Evolutionary conservation across 1,140 invertebrate genomes (phyloP), one percentile per base, ranked within the genome.

Genomic region (Microplitis mediator): DNA sequence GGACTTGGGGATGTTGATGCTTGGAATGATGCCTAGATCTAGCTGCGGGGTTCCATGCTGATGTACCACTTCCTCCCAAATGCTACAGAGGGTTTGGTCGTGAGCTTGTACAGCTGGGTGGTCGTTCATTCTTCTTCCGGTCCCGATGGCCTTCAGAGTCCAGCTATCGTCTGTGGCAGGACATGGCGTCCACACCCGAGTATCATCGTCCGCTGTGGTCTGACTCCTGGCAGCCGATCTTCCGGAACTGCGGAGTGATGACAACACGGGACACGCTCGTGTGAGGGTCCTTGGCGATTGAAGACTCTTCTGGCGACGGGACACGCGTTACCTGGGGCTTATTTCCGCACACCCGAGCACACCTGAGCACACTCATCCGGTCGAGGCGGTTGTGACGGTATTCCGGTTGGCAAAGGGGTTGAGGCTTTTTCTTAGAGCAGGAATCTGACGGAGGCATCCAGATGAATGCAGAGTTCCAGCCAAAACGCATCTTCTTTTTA

Each of bases 381-480:
- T 16, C 39, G 50, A 23, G 23, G 31, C 50, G 23, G 45, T 56
- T n/a, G 4, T 32, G 31, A 13, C 13, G 64, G 9, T 52, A 9
- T 32, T 63, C 45, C 23, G 13, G 5, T 60, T 23, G 16, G 6
- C 52, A 14, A 23, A 14, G 13, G 9, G 14, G 51, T 4, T 50
- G 3, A 31, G 68, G 69, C 32, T 34, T 61, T 63, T 61, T 45
- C 39, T 61, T 61, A 3, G 14, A 8, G n/a, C 54, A 60, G 58
- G 58, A 63, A 34, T 36, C 16, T 71, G 58, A 63, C 62, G 9
- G 14, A n/a, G 14, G 52, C 51, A 32, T 34, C n/a, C 45, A 31
- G 60, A 50, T 45, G 69, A 35, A 71, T 50, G 36, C 69, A 71
- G 69, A 71, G 69, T 71, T 71, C 69, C 69, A 80, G 79, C 73